These are phyloP conservation scores for Melipona quadrifasciata DNA, from an alignment of 1,140 invertebrate species.

Conservation along the genomic window DNA sequence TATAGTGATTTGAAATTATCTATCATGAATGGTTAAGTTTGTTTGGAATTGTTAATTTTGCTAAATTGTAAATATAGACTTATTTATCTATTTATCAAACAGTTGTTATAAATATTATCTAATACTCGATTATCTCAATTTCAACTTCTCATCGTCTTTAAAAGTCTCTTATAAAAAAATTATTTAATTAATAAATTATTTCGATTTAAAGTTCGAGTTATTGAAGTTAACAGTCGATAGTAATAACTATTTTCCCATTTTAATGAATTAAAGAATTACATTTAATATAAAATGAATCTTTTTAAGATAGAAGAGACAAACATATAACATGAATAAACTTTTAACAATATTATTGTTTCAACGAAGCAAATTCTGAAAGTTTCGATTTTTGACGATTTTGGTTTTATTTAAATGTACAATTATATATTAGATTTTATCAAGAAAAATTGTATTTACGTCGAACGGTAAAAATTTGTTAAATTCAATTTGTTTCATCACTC, in stretches of 20 bases:
- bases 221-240: constrained; percentile 53
- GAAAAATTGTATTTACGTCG: not conserved
- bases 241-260: constrained; percentile 37
- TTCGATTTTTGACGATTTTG: not conserved
- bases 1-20: constrained; percentile 47
- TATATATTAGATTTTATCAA: not conserved
- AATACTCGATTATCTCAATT: constrained; percentile 48
- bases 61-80: constrained; percentile 33
- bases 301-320: not conserved
- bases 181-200: constrained; percentile 65
- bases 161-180: constrained; percentile 52
- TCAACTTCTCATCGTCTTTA: constrained; percentile 13
- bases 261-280: not conserved
- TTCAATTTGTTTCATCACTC: not conserved
- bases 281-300: not conserved
- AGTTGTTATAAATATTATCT: constrained; percentile 32
- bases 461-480: not conserved
- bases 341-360: not conserved
- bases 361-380: not conserved
- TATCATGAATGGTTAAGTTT: constrained; percentile 25
- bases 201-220: constrained; percentile 57
- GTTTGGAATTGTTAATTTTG: not conserved
- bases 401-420: constrained; percentile 19
- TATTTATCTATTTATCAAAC: constrained; percentile 13
- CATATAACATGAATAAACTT: not conserved